Evolutionary conservation across 2,797 vertebrate species (phyloP), one percentile per base, ranked within the genome.

Genomic region (Rhabdophis nuchalis): DNA sequence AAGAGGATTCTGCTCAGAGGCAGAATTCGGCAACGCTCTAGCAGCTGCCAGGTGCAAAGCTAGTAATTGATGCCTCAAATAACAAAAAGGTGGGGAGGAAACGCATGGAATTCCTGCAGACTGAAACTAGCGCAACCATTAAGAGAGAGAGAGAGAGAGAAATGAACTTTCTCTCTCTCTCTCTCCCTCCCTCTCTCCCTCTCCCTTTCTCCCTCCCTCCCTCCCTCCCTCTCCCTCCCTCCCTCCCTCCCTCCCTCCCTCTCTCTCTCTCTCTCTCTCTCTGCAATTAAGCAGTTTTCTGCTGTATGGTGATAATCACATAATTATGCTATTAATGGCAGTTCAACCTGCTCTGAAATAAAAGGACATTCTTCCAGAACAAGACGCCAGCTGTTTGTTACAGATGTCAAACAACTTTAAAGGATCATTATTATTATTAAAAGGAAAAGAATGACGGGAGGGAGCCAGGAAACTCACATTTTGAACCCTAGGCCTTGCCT

Each of bases 291-390:
- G 97, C 97, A 96, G 97, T 97, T 97, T 98, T 97, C 97, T 98
- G 97, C 97, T 97, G 96, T 97, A 97, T 95, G 95, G 96, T 96
- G 97, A 98, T 98, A 98, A 98, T 98, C 97, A 97, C 97, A 97
- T 98, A 98, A 98, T 98, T 98, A 98, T 97, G 97, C 97, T 97
- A 98, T 98, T 98, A 98, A 98, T 98, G 98, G 97, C 97, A 97
- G 97, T 97, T 97, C 97, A 98, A 98, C 98, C 98, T 98, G 98
- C 97, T 97, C 94, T 50, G 96, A 97, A 97, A 97, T 97, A 97
- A 97, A 97, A 97, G 97, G 97, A 97, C 97, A 97, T 96, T 97
- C 97, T 97, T 97, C 97, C 97, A 96, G 96, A 97, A 97, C 97
- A 96, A 97, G 96, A 94, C 96, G 96, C 98, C 98, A 98, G 98